Evolutionary conservation across 2,797 vertebrate genomes (phyloP).

Genomic region (Myotis vivesi): DNA sequence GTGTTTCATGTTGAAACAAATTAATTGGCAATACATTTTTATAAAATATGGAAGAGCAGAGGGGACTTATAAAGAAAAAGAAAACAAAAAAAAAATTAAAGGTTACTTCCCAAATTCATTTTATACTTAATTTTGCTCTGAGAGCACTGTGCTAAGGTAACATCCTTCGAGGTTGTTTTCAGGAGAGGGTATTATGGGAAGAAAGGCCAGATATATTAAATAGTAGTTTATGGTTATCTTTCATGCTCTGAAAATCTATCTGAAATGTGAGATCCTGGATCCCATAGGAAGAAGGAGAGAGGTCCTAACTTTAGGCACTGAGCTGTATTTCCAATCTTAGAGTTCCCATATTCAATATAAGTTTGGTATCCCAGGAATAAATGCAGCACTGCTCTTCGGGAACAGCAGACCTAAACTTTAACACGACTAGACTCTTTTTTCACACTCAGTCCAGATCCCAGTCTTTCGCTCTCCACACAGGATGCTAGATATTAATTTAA

Average conservation of each 20-base stretch:
- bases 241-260: conserved; percentile 6
- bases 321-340: conserved; percentile 13
- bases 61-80: neutral
- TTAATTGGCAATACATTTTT: neutral
- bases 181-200: neutral
- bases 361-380: neutral
- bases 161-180: neutral
- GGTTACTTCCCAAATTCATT: neutral
- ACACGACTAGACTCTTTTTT: neutral
- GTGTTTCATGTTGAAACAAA: neutral
- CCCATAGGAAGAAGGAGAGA: neutral
- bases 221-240: neutral
- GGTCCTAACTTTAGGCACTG: neutral
- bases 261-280: neutral
- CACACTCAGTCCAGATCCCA: neutral
- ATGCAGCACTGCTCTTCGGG: neutral
- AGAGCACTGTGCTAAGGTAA: conserved; percentile 5
- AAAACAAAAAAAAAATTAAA: neutral
- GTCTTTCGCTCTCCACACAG: neutral
- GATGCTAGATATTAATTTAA: neutral
- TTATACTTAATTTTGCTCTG: conserved; percentile 24
- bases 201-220: neutral
- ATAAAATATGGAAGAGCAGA: neutral
- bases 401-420: neutral
- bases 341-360: neutral